phyloP scores from a whole-genome alignment of 2,797 vertebrate species.

The Staurois parvus region DNA sequence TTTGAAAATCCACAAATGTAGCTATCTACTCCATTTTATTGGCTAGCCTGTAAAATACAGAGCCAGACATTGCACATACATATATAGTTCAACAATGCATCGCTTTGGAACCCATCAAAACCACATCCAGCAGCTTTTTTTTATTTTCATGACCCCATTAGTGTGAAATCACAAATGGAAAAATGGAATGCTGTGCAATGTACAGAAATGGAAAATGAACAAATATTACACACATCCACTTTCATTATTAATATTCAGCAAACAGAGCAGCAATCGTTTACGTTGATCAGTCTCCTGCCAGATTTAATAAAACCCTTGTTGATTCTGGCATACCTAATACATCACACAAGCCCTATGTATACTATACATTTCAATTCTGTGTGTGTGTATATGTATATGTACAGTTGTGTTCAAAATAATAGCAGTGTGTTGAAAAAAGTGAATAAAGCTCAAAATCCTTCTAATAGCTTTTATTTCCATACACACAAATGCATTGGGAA shows the following conservation, averaged over 20 bases:
- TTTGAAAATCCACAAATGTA: background rate
- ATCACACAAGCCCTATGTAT: background rate
- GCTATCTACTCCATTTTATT: constrained; percentile 30
- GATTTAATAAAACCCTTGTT: background rate
- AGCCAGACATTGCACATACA: constrained; percentile 13
- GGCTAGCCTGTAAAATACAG: background rate
- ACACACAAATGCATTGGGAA: too few species aligned
- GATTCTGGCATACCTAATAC: background rate
- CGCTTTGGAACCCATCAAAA: background rate
- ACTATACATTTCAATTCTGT: background rate
- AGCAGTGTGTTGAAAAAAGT: too few species aligned
- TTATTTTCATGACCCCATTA: background rate
- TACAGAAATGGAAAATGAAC: background rate
- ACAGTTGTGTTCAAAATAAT: too few species aligned
- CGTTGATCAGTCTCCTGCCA: background rate
- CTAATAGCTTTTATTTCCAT: too few species aligned
- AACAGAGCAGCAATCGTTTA: background rate
- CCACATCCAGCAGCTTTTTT: background rate
- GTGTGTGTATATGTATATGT: too few species aligned
- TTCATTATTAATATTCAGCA: background rate
- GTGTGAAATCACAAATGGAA: background rate
- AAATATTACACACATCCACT: background rate
- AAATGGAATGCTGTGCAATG: background rate
- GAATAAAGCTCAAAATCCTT: too few species aligned
- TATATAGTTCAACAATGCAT: constrained; percentile 13